These are phyloP conservation scores for Naso thynnoides DNA, from an alignment of 2,797 vertebrate species.

Conservation along the genomic window DNA sequence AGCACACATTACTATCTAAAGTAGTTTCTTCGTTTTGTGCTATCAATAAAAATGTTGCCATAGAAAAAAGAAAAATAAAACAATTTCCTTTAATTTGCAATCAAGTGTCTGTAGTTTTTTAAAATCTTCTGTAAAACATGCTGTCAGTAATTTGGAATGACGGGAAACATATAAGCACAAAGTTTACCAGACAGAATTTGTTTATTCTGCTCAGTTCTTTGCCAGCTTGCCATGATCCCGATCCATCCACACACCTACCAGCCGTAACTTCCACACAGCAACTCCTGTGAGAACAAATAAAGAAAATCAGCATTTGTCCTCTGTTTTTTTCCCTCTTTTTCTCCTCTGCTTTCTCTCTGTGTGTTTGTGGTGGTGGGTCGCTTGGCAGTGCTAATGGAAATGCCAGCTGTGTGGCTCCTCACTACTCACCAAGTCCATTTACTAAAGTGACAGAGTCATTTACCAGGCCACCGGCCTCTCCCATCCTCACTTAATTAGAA, in stretches of 20 bases:
- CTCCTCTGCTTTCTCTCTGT: slow-evolving; percentile 31
- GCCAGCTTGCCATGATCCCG: slow-evolving; percentile 9
- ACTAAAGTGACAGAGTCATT: slow-evolving; percentile 89
- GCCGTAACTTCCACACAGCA: slow-evolving; percentile 7
- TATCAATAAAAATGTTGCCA: background rate
- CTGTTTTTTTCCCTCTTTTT: background rate
- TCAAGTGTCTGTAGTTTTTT: background rate
- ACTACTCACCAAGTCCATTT: slow-evolving; percentile 87
- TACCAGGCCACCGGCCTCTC: slow-evolving; percentile 84
- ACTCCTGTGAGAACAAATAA: slow-evolving; percentile 45
- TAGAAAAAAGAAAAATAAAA: background rate
- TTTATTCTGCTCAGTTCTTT: slow-evolving; percentile 13
- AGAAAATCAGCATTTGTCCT: slow-evolving; percentile 51
- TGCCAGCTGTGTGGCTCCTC: slow-evolving; percentile 80
- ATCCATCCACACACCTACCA: slow-evolving; percentile 18
- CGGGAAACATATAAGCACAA: background rate
- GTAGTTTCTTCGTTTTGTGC: background rate
- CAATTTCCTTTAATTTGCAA: background rate
- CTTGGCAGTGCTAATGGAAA: slow-evolving; percentile 79
- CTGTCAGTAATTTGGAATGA: slow-evolving; percentile 15
- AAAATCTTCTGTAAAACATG: background rate
- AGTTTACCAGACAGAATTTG: slow-evolving; percentile 11
- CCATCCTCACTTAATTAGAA: slow-evolving; percentile 87
- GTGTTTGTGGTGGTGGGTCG: slow-evolving; percentile 53
- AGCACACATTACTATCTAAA: background rate